A percentile compares a stretch with the other conserved stretches of the same genome.
phyloP scores from a whole-genome alignment of 2,113 vertebrate genomes.

The Rhinogobius similis region DNA sequence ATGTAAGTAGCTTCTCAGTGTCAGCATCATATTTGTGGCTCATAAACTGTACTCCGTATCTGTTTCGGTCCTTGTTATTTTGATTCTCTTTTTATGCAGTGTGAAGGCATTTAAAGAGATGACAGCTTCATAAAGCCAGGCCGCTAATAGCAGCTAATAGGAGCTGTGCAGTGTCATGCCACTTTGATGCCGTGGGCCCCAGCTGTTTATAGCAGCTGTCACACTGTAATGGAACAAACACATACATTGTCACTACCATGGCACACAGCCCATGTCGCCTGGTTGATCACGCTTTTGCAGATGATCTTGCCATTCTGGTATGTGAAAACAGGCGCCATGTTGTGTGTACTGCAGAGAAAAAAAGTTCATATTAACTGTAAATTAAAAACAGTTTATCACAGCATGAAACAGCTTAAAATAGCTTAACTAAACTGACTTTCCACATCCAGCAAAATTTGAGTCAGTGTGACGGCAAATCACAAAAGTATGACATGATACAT shows the following conservation, averaged over 20 bases:
- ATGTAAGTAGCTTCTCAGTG: background rate
- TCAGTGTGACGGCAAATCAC: background rate
- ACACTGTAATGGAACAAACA: slow-evolving; percentile 7
- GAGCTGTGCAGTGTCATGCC: slow-evolving; percentile 30
- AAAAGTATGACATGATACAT: too few relatives aligned
- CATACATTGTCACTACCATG: background rate
- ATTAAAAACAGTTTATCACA: background rate
- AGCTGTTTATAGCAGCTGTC: slow-evolving; percentile 47
- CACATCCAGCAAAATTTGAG: too few relatives aligned
- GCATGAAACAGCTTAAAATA: background rate
- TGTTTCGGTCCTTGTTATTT: slow-evolving; percentile 29
- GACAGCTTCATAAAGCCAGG: slow-evolving; percentile 26
- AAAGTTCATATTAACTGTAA: background rate
- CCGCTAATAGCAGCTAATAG: slow-evolving; percentile 33
- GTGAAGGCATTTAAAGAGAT: slow-evolving; percentile 21
- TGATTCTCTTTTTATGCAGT: slow-evolving; percentile 32
- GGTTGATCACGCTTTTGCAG: background rate
- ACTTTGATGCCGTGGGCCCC: slow-evolving; percentile 28
- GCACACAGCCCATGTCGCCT: background rate
- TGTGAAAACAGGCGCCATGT: background rate
- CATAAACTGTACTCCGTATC: background rate
- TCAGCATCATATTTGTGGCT: background rate
- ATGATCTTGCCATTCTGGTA: background rate
- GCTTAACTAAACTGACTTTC: too few relatives aligned
- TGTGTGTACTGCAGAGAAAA: background rate